phyloP scores from a whole-genome alignment of 2,797 vertebrate species.

The Anguilla obscura region DNA sequence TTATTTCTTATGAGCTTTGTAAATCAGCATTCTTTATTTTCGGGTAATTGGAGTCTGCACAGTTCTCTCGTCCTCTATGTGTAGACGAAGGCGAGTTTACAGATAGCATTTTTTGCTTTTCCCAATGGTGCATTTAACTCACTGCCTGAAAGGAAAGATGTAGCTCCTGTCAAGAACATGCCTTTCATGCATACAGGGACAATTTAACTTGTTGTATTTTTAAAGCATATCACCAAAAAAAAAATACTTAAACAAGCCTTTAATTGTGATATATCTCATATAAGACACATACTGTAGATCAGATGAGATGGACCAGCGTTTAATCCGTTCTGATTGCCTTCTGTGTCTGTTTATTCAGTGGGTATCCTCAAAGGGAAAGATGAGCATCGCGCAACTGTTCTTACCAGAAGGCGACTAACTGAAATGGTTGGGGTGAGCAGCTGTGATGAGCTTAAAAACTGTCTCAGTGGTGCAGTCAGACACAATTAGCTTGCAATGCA shows the following conservation, averaged over 20 bases:
- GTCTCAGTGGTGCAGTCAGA: neutral
- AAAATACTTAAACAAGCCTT: neutral
- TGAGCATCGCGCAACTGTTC: neutral
- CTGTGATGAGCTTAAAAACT: slow-evolving; percentile 1
- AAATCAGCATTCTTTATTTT: neutral
- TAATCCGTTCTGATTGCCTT: slow-evolving; percentile 3
- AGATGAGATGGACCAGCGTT: neutral
- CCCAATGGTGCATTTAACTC: neutral
- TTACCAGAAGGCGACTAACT: slow-evolving; percentile 8
- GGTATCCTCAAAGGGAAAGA: slow-evolving; percentile 9
- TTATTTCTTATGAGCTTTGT: neutral
- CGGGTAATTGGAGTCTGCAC: slow-evolving; percentile 21
- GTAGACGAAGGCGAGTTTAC: neutral
- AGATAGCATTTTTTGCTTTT: slow-evolving; percentile 6
- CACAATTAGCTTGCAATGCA: neutral
- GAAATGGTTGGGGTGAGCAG: neutral
- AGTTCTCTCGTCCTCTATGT: neutral
- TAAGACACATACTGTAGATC: neutral
- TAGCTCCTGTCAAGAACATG: slow-evolving; percentile 3
- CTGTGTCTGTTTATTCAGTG: slow-evolving; percentile 25
- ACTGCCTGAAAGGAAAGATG: neutral
- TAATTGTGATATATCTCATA: neutral
- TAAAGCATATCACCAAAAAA: neutral
- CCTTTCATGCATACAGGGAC: neutral
- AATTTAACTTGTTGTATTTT: slow-evolving; percentile 19